phyloP scores from a whole-genome alignment of 2,797 vertebrate genomes.

The Eulemur albifrons region DNA sequence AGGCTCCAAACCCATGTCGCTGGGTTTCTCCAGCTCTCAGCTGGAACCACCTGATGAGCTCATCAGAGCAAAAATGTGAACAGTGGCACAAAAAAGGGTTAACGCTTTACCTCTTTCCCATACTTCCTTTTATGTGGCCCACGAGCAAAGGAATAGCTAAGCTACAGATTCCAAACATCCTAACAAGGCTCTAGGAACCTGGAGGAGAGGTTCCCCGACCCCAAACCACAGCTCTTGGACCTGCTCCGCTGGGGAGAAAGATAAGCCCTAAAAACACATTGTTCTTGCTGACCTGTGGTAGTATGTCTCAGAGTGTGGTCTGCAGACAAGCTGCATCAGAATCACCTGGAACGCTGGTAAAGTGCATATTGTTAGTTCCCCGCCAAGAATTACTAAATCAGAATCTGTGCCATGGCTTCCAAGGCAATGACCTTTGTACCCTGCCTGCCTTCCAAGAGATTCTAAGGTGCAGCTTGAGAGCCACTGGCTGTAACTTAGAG shows the following conservation, averaged over 20 bases:
- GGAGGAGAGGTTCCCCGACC: neutral
- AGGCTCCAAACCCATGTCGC: neutral
- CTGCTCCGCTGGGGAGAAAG: neutral
- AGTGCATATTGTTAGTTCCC: neutral
- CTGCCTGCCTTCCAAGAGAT: neutral
- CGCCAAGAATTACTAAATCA: neutral
- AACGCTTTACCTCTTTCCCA: neutral
- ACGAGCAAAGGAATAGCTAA: neutral
- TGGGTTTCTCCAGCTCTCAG: neutral
- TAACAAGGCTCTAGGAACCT: neutral
- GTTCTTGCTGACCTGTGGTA: neutral
- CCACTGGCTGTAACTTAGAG: neutral
- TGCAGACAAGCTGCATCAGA: neutral
- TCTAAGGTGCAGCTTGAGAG: neutral
- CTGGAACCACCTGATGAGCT: neutral
- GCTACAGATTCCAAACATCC: neutral
- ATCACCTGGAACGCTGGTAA: neutral
- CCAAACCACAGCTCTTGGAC: neutral
- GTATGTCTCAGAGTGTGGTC: neutral
- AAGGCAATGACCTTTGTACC: neutral
- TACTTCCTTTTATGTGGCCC: neutral
- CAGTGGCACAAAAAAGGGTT: neutral
- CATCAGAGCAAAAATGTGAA: neutral
- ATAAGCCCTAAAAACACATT: neutral
- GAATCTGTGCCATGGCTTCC: neutral